Evolutionary conservation across 2,888 invertebrate genomes (phyloP), one percentile per base, ranked within the genome.

Genomic region (Stomorhina lunata): DNA sequence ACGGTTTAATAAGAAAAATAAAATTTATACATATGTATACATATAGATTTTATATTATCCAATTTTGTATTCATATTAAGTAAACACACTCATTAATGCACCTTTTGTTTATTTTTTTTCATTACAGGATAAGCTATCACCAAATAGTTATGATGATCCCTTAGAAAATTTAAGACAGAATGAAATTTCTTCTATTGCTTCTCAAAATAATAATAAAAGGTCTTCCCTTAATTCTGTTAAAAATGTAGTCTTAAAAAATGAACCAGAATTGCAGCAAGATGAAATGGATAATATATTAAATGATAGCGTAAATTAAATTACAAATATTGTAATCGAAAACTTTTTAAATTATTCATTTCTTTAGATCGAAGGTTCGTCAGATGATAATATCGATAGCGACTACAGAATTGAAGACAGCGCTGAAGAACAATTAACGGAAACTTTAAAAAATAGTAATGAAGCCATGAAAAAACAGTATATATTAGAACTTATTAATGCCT

Each of bases 401-500:
- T 50, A 53, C 4, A 72, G 57, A 45, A 55, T 53, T 29, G 76
- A 73, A 0, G 43, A 66, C 1, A 57, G 10, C 45, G 22, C 1
- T 2, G 59, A 63, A 9, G 76, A 76, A 34, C 10, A 25, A 37
- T 15, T 25, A 25, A 32, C 29, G 12, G 29, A 77, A 59, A 15
- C 25, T 9, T 0, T 10, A 37, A 79, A 71, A 37, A 15, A 20
- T 48, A 57, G 57, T 15, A 45, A 40, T 32, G 53, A 69, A 40
- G 7, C 48, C 20, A 22, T 72, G 6, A 79, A 84, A n/a, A 81
- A 69, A 25, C 25, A 63, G 20, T n/a, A 81, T 4, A 63, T 53
- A 9, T 43, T 69, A 50, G 72, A 73, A 1, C 57, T 84, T 27
- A 81, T 84, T 27, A 25, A 65, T 7, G 76, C 61, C 9, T 84